Evolutionary conservation across 2,888 invertebrate species (phyloP), one percentile per base, ranked within the genome.

Genomic region (Macrostomum cliftonense): DNA sequence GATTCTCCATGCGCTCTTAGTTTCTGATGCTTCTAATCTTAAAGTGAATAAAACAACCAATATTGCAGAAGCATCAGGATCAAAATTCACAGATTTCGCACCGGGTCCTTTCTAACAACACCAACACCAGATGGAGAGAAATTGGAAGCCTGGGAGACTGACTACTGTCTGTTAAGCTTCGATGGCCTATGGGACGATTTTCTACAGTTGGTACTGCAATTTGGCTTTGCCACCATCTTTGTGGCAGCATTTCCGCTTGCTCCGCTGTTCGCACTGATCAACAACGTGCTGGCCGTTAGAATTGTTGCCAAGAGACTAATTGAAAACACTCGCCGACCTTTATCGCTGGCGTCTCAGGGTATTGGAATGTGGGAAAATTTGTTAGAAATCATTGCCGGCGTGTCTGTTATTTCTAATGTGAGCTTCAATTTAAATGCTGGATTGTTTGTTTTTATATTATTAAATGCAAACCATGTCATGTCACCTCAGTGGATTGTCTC

Each of bases 301-400:
- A 63, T 76, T 46, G 76, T 76, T 58, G 75, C 76, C 1, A 62
- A 63, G 52, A 70, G 70, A 58, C 65, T 68, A 55, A 64, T 69
- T n/a, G 63, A 63, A 52, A 74, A 75, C 58, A 68, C 68, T 1
- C 55, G 70, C 11, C 58, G 75, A 21, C 67, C 74, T 1, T 73
- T 76, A 2, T 73, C 75, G 1, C 74, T 75, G 53, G 56, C 75
- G 28, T 73, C 74, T 2, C 73, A 75, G 58, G 72, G 75, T 57
- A 76, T 76, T 50, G 76, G 76, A 13, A 74, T 76, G 53, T 76
- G 76, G 76, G 75, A 75, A 58, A 66, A 69, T 48, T 75, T 76
- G 37, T 63, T 76, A 17, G 72, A 74, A 51, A 66, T 72, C 55
- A 63, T 76, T 20, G 74, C 75, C 12, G 73, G 75, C 54, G 58